Evolutionary conservation across 2,888 invertebrate species (phyloP).

Genomic region (Rambutsinella grinnellia): DNA sequence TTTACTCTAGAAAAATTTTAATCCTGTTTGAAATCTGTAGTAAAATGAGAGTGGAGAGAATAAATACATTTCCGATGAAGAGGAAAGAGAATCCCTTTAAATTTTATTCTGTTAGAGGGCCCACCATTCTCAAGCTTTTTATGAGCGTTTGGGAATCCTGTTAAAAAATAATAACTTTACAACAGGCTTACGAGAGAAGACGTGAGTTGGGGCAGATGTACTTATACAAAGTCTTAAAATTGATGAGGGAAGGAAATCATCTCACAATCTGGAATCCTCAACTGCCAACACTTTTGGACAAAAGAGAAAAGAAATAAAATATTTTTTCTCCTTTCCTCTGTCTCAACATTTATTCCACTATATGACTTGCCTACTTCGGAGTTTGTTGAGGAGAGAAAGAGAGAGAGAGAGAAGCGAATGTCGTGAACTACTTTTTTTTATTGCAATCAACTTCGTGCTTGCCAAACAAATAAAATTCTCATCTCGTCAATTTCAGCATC

Average conservation of each 20-base stretch:
- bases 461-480: constrained; percentile 1
- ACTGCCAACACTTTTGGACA: neutral
- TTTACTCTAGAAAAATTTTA: neutral
- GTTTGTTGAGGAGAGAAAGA: neutral
- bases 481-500: neutral
- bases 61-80: neutral
- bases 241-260: neutral
- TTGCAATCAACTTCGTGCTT: constrained; percentile 37
- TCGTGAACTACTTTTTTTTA: constrained; percentile 46
- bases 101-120: neutral
- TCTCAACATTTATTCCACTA: neutral
- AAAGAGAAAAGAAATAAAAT: neutral
- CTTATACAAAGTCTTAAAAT: neutral
- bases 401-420: constrained; percentile 1
- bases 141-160: neutral
- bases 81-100: neutral
- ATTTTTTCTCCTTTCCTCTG: neutral
- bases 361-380: neutral
- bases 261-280: neutral
- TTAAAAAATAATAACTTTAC: neutral
- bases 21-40: neutral
- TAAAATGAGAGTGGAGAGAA: neutral
- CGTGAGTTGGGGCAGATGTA: too few species aligned
- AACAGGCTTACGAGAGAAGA: neutral
- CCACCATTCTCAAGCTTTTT: neutral